A percentile compares a stretch with the other conserved stretches of the same genome.
Conservation (phyloP, 1,140 invertebrate species). For the Drosophila sucinea region DNA sequence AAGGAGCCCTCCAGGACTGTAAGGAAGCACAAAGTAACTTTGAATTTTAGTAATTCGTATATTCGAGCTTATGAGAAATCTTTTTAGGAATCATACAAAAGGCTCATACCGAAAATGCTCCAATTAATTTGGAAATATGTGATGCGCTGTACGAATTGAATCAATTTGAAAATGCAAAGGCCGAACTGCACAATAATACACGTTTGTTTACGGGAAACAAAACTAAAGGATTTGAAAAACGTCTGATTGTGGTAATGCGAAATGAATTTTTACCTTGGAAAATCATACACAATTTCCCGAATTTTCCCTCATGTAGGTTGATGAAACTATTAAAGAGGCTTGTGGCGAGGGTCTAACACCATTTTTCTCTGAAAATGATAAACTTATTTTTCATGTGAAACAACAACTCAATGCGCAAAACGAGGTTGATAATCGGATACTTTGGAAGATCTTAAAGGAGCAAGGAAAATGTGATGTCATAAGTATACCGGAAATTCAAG, state of each 20-base stretch:
- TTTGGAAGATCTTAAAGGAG: conserved; percentile 74
- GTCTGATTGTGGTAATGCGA: conserved; percentile 59
- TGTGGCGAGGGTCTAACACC: conserved; percentile 60
- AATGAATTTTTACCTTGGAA: not conserved
- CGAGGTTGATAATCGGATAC: conserved; percentile 44
- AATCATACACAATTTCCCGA: not conserved
- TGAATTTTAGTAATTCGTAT: not conserved
- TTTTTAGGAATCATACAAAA: conserved; percentile 28
- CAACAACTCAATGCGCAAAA: conserved; percentile 21
- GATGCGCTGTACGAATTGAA: conserved; percentile 72
- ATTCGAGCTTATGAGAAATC: not conserved
- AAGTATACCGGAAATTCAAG: conserved; percentile 64
- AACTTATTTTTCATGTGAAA: conserved; percentile 35
- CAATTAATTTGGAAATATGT: conserved; percentile 64
- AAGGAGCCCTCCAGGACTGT: conserved; percentile 52
- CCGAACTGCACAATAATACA: conserved; percentile 62
- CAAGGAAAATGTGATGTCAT: conserved; percentile 70
- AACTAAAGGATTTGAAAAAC: conserved; percentile 50
- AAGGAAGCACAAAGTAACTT: conserved; percentile 54
- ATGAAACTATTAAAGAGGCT: conserved; percentile 64
- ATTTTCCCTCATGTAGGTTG: conserved; percentile 35
- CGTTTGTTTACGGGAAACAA: conserved; percentile 65
- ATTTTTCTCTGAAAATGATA: conserved; percentile 57
- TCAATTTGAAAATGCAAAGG: conserved; percentile 65
- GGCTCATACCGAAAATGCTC: conserved; percentile 18